Evolutionary conservation across 2,888 invertebrate species (phyloP), one percentile per base, ranked within the genome.

Genomic region (Cheilosia variabilis): DNA sequence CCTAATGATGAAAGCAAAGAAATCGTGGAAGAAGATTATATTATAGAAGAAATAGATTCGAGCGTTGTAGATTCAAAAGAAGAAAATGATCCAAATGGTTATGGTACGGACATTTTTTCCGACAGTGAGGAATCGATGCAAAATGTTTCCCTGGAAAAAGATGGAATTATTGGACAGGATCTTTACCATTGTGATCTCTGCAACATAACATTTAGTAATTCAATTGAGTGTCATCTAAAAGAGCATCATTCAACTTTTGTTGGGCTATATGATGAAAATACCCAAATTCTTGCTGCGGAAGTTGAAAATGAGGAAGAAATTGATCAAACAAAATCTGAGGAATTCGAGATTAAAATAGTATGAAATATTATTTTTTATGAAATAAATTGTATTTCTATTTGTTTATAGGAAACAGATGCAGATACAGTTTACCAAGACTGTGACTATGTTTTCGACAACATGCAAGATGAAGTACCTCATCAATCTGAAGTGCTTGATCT

Each of bases 101-200:
- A 60, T 5, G 45, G 34, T 9, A 24, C 0, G 7, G 34, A 71
- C n/a, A 34, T 24, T 1, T 53, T 77, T 47, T 66, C 43, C 15
- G 62, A 69, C 7, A 37, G 2, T 10, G 58, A 53, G 1, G 58
- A 79, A 4, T 37, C 75, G 13, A 27, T 31, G 0, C 57, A 71
- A n/a, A 71, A 65, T 53, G 73, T 50, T 0, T 65, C 45, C 53
- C 10, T 75, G 15, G 55, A 55, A n/a, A 63, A 55, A 13, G 57
- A 77, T 0, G 62, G 57, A 19, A n/a, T 13, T 19, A 50, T 34
- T 2, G 41, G 72, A 37, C 57, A 55, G 4, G 65, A 84, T 6
- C 47, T 65, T 5, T 87, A 84, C 43, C 80, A 87, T 60, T 87
- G 88, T 45, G 77, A 75, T 7, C 68, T 84, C 7, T 88, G 88